Base-by-base conservation (phyloP, 2,888 invertebrate species). In the Lasioglossum morio region DNA sequence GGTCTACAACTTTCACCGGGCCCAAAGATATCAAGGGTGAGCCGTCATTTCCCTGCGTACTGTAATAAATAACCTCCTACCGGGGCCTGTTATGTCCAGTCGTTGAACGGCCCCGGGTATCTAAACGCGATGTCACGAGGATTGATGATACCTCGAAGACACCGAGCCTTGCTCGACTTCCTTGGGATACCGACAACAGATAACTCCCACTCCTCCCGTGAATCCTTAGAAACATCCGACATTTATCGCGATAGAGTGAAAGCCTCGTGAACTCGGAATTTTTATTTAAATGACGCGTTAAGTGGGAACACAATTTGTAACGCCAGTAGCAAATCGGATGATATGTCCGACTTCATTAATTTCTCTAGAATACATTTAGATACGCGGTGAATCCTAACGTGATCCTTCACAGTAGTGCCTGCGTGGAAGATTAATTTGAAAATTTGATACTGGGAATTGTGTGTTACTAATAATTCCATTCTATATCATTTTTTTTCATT, bases 71-170 rank as follows among this genome's bases (percentile, higher is more conserved):
- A 82, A 74, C 77, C 14, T 16, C 30, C 63, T 23, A 37, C 43
- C 34, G 34, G 73, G 16, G n/a, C 69, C 48, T 73, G 37, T 84
- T 82, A 82, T 77, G 66, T 48, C 30, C 77, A 53, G 60, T 63
- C 30, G 81, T 48, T 81, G 48, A 73, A 57, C 82, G 72, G 82
- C 72, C 70, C 53, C 53, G 73, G 73, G 16, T 84, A 84, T 84
- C 82, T 84, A 63, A 82, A 77, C 57, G 48, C 48, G 72, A 70
- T 60, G 84, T 27, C 73, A 73, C 73, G 40, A 53, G 77, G 77
- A 84, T 84, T 78, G 74, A 84, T 84, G 84, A 72, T 53, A 27
- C 77, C 40, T 16, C 72, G 48, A 53, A 73, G 46, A 69, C 76
- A 53, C 19, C 40, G 37, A 23, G 69, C 53, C 19, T 23, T 53